A percentile compares a stretch with the other conserved stretches of the same genome.
Conservation (phyloP, 2,888 invertebrate species). For the Limnephilus rhombicus region DNA sequence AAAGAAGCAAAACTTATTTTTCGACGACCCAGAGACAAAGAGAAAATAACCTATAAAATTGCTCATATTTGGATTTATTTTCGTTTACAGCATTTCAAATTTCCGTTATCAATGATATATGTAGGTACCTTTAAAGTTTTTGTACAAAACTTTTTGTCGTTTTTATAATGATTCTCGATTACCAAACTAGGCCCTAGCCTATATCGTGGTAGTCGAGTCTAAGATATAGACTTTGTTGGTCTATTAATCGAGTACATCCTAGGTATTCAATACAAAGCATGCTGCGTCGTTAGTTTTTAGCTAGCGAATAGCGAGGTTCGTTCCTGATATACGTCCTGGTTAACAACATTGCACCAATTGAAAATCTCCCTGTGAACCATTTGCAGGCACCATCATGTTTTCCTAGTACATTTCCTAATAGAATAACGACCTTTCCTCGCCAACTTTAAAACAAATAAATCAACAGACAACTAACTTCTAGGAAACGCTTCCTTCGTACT, state of each 20-base stretch:
- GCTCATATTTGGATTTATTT: too few species aligned
- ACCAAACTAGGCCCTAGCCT: too few species aligned
- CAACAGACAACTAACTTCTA: constrained; percentile 37
- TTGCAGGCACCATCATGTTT: constrained; percentile 48
- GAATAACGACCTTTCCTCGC: constrained; percentile 51
- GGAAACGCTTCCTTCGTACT: constrained; percentile 39
- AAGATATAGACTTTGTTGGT: too few species aligned
- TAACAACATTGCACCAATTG: constrained; percentile 28
- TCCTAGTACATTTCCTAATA: constrained; percentile 55
- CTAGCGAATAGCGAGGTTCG: background rate
- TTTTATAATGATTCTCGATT: too few species aligned
- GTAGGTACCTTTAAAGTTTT: too few species aligned
- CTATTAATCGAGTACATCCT: background rate
- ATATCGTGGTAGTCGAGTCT: too few species aligned
- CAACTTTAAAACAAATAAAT: constrained; percentile 54
- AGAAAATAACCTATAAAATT: too few species aligned
- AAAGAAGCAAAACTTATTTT: too few species aligned
- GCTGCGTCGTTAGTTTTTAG: background rate
- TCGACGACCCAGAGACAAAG: too few species aligned
- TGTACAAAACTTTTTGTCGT: too few species aligned
- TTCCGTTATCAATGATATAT: too few species aligned
- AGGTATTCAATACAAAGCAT: background rate
- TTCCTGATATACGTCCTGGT: background rate
- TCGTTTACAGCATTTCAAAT: too few species aligned
- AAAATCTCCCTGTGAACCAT: constrained; percentile 35